phyloP scores from a whole-genome alignment of 2,113 vertebrate species.

The Scortum barcoo region DNA sequence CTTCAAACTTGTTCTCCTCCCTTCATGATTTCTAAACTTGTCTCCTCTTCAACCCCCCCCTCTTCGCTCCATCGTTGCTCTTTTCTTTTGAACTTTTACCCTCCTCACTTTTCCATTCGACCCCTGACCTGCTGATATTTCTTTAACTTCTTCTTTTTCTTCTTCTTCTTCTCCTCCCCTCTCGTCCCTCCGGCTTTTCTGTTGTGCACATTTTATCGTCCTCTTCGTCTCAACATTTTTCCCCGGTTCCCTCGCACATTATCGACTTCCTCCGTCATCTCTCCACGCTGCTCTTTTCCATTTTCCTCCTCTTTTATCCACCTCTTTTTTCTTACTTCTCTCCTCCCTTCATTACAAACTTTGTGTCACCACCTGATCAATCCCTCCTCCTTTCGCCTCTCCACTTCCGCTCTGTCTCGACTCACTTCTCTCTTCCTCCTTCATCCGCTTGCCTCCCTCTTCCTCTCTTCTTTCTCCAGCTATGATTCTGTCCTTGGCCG shows the following conservation, averaged over 20 bases:
- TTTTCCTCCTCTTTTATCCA: too few relatives aligned
- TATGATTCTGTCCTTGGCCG: conserved; percentile 87
- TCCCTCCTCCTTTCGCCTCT: not conserved
- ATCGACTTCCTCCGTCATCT: not conserved
- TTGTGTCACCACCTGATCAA: not conserved
- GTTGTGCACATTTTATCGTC: not conserved
- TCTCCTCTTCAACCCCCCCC: not conserved
- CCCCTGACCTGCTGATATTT: not conserved
- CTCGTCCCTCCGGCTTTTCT: not conserved
- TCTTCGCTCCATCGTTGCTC: too few relatives aligned
- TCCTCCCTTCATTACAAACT: not conserved
- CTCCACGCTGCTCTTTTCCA: not conserved
- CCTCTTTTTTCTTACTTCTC: not conserved
- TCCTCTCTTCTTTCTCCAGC: conserved; percentile 69
- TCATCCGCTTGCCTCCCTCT: not conserved
- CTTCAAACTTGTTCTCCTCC: not conserved
- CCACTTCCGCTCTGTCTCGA: not conserved
- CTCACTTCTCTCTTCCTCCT: not conserved
- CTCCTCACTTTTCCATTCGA: not conserved
- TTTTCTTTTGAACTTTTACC: conserved; percentile 6
- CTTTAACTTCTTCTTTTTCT: not conserved
- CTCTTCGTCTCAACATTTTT: not conserved
- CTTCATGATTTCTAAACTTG: not conserved
- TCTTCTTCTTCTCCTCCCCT: not conserved
- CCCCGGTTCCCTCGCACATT: not conserved